A percentile compares a stretch with the other conserved stretches of the same genome.
phyloP scores from a whole-genome alignment of 2,113 vertebrate genomes.

The Pavo muticus region DNA sequence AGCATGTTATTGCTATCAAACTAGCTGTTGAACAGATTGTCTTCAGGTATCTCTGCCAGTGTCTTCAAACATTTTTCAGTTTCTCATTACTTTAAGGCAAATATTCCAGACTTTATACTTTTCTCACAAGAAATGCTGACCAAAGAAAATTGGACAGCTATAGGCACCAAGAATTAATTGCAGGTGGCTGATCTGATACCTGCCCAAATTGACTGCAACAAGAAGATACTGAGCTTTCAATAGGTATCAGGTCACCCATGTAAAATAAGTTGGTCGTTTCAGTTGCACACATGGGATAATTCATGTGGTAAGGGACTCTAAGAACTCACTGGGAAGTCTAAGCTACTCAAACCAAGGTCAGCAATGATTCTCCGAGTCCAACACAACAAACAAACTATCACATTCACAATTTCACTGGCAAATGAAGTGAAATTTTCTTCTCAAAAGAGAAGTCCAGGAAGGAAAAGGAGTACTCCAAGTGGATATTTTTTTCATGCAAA shows the following conservation, averaged over 20 bases:
- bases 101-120: neutral
- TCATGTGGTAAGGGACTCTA: neutral
- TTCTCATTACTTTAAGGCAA: neutral
- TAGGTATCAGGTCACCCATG: neutral
- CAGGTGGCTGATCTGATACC: neutral
- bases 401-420: neutral
- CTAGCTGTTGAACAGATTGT: constrained; percentile 27
- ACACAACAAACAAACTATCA: neutral
- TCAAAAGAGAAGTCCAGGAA: neutral
- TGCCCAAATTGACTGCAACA: neutral
- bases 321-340: neutral
- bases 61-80: constrained; percentile 1
- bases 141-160: neutral
- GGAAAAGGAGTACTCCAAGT: neutral
- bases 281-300: neutral
- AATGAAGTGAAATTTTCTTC: no score
- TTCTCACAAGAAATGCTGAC: neutral
- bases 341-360: neutral
- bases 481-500: neutral
- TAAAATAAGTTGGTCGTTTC: neutral
- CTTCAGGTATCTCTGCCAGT: constrained; percentile 37
- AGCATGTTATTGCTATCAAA: constrained; percentile 43
- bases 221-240: neutral
- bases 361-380: rapidly evolving
- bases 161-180: neutral